A percentile compares a stretch with the other conserved stretches of the same genome.
These are phyloP conservation scores for Phasianus colchicus DNA, from an alignment of 2,113 vertebrate species.

Conservation along the genomic window DNA sequence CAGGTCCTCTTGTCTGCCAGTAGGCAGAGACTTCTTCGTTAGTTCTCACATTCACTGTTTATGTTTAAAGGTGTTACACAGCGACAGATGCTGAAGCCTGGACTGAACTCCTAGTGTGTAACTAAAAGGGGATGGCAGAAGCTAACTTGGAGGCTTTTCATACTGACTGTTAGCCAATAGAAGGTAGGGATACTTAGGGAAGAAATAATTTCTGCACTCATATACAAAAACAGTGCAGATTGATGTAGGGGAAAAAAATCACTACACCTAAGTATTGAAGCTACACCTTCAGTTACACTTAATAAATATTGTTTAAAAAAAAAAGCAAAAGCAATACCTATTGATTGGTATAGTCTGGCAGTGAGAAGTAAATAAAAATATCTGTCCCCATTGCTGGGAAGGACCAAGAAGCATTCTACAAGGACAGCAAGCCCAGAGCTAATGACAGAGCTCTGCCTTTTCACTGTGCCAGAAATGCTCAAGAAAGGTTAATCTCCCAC, in stretches of 20 bases:
- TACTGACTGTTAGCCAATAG: neutral
- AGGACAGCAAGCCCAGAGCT: neutral
- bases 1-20: neutral
- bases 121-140: neutral
- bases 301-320: neutral
- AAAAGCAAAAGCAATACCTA: neutral
- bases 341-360: neutral
- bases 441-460: neutral
- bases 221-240: neutral
- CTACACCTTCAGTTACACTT: neutral
- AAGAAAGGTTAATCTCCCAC: neutral
- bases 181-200: neutral
- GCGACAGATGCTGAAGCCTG: neutral
- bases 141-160: neutral
- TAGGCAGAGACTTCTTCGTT: neutral
- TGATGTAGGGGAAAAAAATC: neutral
- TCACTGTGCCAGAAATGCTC: neutral
- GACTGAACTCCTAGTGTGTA: neutral
- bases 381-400: neutral
- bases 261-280: neutral
- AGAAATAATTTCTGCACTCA: neutral
- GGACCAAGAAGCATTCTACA: neutral
- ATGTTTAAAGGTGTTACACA: neutral
- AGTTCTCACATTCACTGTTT: neutral
- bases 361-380: neutral